A percentile compares a stretch with the other conserved stretches of the same genome.
These are phyloP conservation scores for Sebastes oblongus DNA, from an alignment of 2,797 vertebrate species.

Conservation along the genomic window DNA sequence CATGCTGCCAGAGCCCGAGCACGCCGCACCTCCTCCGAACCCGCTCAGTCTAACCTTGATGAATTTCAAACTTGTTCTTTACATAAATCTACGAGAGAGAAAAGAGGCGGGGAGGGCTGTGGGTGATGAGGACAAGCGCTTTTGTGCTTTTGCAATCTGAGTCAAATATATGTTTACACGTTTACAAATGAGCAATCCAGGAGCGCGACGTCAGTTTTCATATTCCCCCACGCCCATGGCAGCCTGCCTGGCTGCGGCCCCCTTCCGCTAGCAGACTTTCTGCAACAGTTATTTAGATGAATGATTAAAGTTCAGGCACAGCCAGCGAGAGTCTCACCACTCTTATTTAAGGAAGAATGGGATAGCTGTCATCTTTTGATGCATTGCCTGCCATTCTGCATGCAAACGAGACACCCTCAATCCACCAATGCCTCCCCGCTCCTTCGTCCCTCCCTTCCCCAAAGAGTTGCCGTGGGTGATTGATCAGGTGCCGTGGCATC, in stretches of 20 bases:
- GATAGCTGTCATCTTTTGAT: conserved; percentile 85
- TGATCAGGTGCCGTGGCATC: conserved; percentile 74
- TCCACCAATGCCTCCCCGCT: conserved; percentile 4
- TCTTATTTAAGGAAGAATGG: conserved; percentile 85
- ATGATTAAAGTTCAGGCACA: conserved; percentile 86
- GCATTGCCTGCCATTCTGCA: conserved; percentile 81
- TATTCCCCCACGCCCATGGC: conserved; percentile 51
- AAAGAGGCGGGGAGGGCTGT: not conserved
- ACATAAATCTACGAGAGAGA: conserved; percentile 73
- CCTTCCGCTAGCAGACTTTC: conserved; percentile 56
- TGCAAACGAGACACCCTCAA: conserved; percentile 76
- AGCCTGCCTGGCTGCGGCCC: conserved; percentile 35
- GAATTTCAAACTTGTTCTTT: conserved; percentile 76
- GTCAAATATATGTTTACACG: conserved; percentile 84
- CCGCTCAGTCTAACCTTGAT: conserved; percentile 59
- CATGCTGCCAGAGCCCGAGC: conserved; percentile 47
- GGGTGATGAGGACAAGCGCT: conserved; percentile 45
- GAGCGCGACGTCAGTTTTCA: conserved; percentile 71
- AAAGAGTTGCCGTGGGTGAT: conserved; percentile 70
- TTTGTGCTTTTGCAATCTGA: conserved; percentile 75
- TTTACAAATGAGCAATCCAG: conserved; percentile 83
- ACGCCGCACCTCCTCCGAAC: conserved; percentile 30
- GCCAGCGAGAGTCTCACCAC: conserved; percentile 76
- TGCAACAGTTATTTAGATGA: conserved; percentile 85
- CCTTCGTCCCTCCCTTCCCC: conserved; percentile 33